Evolutionary conservation across 1,140 invertebrate genomes (phyloP).

Genomic region (Papilio polyxenes): DNA sequence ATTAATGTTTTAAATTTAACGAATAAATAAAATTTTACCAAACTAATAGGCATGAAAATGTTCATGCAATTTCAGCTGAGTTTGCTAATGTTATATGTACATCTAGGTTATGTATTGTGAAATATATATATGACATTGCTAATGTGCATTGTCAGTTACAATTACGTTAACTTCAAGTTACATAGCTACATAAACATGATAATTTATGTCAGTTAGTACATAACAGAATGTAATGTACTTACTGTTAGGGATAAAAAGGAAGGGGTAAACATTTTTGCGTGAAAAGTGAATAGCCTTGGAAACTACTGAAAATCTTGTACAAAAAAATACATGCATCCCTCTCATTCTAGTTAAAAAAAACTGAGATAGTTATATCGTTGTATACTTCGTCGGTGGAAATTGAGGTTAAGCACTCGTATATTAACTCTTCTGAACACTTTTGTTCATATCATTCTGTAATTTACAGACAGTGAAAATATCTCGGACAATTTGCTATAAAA

Average conservation of each 20-base stretch:
- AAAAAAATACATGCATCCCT: too few relatives aligned
- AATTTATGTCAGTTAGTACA: not conserved
- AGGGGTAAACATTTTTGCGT: too few relatives aligned
- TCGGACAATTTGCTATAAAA: slow-evolving; percentile 17
- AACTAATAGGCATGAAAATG: not conserved
- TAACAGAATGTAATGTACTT: too few relatives aligned
- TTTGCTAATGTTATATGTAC: not conserved
- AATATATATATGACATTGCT: not conserved
- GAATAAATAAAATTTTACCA: not conserved
- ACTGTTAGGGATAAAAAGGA: too few relatives aligned
- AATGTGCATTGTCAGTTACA: not conserved
- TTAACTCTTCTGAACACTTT: not conserved
- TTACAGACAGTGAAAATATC: slow-evolving; percentile 5
- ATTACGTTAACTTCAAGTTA: not conserved
- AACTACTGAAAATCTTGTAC: not conserved
- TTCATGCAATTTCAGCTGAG: not conserved
- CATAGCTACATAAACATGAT: not conserved
- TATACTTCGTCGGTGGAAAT: too few relatives aligned
- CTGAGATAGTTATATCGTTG: not conserved
- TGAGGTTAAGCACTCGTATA: not conserved
- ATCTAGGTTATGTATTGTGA: not conserved
- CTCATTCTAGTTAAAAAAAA: too few relatives aligned
- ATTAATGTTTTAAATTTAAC: not conserved
- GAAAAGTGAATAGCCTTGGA: too few relatives aligned
- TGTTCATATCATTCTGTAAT: not conserved